These are phyloP conservation scores for Condylura cristata DNA, from an alignment of 2,113 vertebrate genomes.

Conservation along the genomic window DNA sequence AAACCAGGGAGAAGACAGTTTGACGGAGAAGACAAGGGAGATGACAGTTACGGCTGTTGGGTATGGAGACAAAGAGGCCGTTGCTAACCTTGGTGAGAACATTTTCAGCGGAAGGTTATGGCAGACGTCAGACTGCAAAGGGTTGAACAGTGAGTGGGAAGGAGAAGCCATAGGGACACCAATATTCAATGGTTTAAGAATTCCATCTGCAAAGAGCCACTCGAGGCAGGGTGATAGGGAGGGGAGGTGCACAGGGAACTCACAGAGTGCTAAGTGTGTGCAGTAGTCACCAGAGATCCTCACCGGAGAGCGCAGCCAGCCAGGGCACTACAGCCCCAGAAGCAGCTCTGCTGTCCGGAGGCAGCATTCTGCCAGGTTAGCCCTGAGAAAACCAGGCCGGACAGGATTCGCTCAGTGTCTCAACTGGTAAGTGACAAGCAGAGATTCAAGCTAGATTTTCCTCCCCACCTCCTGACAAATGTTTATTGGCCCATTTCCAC, in stretches of 20 bases:
- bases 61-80: neutral
- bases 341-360: neutral
- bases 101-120: neutral
- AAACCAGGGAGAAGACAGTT: neutral
- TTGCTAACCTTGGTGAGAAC: neutral
- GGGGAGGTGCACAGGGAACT: neutral
- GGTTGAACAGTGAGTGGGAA: neutral
- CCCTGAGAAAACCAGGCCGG: neutral
- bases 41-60: neutral
- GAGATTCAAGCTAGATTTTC: neutral
- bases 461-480: neutral
- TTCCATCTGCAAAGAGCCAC: conserved; percentile 14
- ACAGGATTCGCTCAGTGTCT: neutral
- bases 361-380: neutral
- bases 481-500: neutral
- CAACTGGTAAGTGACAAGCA: neutral
- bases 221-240: neutral
- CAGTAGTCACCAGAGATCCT: neutral
- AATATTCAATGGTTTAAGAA: conserved; percentile 16
- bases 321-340: neutral
- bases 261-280: neutral
- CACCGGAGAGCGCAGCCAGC: neutral
- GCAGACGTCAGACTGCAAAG: neutral
- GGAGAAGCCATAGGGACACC: neutral
- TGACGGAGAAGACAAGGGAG: conserved; percentile 8